Evolutionary conservation across 2,113 vertebrate species (phyloP).

Genomic region (Bubo blakistoni): DNA sequence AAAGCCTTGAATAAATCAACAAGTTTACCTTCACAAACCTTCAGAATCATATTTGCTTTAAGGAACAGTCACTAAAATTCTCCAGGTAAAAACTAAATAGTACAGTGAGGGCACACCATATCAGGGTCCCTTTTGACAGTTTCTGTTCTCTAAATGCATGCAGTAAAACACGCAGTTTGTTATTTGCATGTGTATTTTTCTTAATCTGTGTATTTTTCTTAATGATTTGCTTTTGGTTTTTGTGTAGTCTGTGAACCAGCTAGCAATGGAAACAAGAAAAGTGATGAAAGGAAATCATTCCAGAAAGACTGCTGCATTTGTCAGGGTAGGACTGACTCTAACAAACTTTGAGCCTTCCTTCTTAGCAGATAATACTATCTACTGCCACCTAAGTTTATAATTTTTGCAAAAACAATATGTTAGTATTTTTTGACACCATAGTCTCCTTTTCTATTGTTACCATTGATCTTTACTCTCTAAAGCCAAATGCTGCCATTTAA

Average conservation of each 20-base stretch:
- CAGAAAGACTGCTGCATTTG: slow-evolving; percentile 93
- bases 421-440: background rate
- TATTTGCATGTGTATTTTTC: background rate
- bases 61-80: background rate
- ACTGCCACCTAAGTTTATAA: background rate
- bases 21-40: background rate
- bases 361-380: background rate
- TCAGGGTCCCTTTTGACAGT: background rate
- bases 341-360: background rate
- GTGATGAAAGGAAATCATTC: slow-evolving; percentile 96
- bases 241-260: slow-evolving; percentile 89
- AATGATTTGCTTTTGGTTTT: background rate
- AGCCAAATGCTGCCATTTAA: background rate
- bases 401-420: background rate
- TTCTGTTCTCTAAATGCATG: background rate
- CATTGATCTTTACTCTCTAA: background rate
- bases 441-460: background rate
- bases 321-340: slow-evolving; percentile 80
- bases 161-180: background rate
- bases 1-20: background rate
- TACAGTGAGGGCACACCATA: background rate
- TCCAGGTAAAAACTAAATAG: background rate
- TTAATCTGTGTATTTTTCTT: background rate
- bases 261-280: slow-evolving; percentile 94
- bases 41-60: background rate